These are phyloP conservation scores for Pteruthius melanotis DNA, from an alignment of 2,113 vertebrate genomes.

Conservation along the genomic window DNA sequence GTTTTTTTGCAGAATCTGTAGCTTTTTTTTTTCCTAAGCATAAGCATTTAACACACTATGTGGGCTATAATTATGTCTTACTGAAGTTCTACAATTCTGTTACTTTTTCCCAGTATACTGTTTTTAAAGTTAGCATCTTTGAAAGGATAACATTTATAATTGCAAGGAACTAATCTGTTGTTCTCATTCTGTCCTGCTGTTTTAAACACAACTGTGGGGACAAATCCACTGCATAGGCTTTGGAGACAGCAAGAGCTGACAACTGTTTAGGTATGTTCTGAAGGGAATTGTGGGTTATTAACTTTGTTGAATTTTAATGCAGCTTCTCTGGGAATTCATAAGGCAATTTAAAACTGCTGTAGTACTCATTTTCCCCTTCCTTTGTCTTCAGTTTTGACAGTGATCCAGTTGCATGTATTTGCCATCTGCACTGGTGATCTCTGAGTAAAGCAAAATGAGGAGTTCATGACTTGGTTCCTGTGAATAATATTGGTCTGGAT, in stretches of 20 bases:
- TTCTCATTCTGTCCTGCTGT: slow-evolving; percentile 59
- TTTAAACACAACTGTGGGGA: slow-evolving; percentile 52
- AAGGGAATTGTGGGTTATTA: slow-evolving; percentile 45
- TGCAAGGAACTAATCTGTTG: slow-evolving; percentile 55
- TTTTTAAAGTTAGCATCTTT: slow-evolving; percentile 14
- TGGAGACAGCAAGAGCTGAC: slow-evolving; percentile 57
- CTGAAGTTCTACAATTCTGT: neutral
- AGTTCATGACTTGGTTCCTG: neutral
- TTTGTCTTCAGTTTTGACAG: slow-evolving; percentile 39
- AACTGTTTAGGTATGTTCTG: slow-evolving; percentile 55
- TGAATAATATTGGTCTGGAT: neutral
- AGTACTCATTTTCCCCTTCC: slow-evolving; percentile 32
- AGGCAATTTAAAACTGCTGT: slow-evolving; percentile 1
- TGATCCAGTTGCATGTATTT: slow-evolving; percentile 11
- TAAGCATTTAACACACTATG: neutral
- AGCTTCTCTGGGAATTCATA: slow-evolving; percentile 25
- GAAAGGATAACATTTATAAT: slow-evolving; percentile 29
- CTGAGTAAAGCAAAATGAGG: neutral
- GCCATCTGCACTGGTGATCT: neutral
- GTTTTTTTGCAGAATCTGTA: neutral
- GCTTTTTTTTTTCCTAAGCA: neutral
- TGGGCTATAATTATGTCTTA: neutral
- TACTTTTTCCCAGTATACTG: neutral
- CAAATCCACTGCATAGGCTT: slow-evolving; percentile 55
- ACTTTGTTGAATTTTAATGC: slow-evolving; percentile 47